Conservation (phyloP, 2,888 invertebrate species). For the Meliscaeva auricollis region DNA sequence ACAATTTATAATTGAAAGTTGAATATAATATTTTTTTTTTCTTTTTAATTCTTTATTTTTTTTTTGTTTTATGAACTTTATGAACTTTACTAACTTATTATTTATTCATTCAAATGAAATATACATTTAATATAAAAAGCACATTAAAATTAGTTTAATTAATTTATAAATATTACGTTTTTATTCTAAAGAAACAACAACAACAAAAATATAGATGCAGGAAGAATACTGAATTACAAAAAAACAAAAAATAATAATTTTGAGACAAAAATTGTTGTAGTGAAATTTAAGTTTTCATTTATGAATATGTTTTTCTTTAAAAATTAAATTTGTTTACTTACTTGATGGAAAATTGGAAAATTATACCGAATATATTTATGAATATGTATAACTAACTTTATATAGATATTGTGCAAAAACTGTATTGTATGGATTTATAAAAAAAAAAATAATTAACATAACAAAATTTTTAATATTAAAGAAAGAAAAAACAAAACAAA, state of each 20-base stretch:
- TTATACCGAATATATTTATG: conserved; percentile 56
- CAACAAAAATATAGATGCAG: neutral
- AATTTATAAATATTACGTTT: conserved; percentile 44
- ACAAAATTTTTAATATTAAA: conserved; percentile 34
- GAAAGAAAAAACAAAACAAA: conserved; percentile 26
- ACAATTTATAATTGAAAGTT: conserved; percentile 40
- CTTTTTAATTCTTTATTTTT: conserved; percentile 27
- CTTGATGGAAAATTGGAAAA: conserved; percentile 9
- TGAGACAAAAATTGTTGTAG: conserved; percentile 42
- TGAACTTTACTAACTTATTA: conserved; percentile 67
- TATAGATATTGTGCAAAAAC: conserved; percentile 68
- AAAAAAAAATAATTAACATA: conserved; percentile 62
- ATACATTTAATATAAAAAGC: conserved; percentile 28
- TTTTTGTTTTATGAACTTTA: conserved; percentile 32
- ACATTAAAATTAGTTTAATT: conserved; percentile 58
- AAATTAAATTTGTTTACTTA: conserved; percentile 47
- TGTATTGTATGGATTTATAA: conserved; percentile 59
- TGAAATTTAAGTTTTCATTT: conserved; percentile 29
- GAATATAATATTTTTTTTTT: conserved; percentile 34
- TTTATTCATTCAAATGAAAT: conserved; percentile 62
- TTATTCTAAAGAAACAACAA: conserved; percentile 15
- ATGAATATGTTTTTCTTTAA: conserved; percentile 28
- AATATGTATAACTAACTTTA: conserved; percentile 63
- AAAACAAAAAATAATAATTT: conserved; percentile 5
- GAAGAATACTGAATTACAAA: conserved; percentile 50